A percentile compares a stretch with the other conserved stretches of the same genome.
Evolutionary conservation across 2,888 invertebrate species (phyloP).

Genomic region (Cheiracanthium punctorium): DNA sequence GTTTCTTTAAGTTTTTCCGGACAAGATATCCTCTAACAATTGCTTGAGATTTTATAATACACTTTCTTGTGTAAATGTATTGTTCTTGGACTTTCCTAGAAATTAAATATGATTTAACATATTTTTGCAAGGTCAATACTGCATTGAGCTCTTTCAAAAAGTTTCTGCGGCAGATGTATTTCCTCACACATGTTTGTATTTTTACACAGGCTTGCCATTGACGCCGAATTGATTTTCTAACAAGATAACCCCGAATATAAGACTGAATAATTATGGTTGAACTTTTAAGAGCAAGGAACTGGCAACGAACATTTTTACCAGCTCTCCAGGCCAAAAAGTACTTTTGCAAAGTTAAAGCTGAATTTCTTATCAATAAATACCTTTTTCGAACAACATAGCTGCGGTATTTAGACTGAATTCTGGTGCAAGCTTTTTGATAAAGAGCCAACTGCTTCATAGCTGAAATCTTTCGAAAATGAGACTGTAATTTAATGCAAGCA

Average conservation of each 20-base stretch:
- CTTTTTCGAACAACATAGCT: slow-evolving; percentile 3
- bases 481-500: slow-evolving; percentile 16
- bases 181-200: not conserved
- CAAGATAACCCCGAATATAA: too few species aligned
- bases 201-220: too few species aligned
- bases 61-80: not conserved
- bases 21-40: not conserved
- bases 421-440: not conserved
- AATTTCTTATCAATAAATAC: not conserved
- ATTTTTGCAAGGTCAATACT: not conserved
- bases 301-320: not conserved
- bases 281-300: not conserved
- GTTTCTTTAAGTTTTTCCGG: not conserved
- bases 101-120: not conserved
- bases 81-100: not conserved
- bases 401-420: slow-evolving; percentile 22
- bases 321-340: slow-evolving; percentile 9
- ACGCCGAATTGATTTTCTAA: too few species aligned
- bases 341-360: slow-evolving; percentile 19
- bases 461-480: not conserved
- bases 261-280: not conserved
- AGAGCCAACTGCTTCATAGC: not conserved
- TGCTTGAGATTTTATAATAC: slow-evolving; percentile 14
- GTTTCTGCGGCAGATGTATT: not conserved
- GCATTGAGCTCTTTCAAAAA: not conserved